phyloP scores from a whole-genome alignment of 1,140 invertebrate species.

The Lordiphosa collinella region DNA sequence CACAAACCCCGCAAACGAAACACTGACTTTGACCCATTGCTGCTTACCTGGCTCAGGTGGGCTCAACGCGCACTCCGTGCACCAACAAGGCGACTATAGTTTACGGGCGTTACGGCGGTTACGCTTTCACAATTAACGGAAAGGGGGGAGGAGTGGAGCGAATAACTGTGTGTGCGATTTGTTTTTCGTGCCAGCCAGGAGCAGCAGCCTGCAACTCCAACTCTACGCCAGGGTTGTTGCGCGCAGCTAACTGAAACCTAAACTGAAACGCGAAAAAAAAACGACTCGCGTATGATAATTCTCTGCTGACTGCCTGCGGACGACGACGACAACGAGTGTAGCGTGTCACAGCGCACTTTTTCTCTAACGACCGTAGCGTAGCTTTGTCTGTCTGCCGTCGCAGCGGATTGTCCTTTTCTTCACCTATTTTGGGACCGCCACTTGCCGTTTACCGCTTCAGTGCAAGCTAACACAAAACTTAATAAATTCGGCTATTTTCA shows the following conservation, averaged over 20 bases:
- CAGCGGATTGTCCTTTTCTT: conserved; percentile 15
- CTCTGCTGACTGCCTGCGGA: conserved; percentile 20
- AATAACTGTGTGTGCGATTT: not conserved
- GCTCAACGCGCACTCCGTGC: too few relatives aligned
- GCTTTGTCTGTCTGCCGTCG: conserved; percentile 59
- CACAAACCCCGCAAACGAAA: not conserved
- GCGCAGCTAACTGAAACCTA: conserved; percentile 68
- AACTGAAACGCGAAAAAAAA: conserved; percentile 73
- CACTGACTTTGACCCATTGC: too few relatives aligned
- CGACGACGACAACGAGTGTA: not conserved
- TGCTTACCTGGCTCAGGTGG: too few relatives aligned
- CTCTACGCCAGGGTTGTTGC: conserved; percentile 57
- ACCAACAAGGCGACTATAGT: conserved; percentile 10
- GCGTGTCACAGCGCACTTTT: conserved; percentile 53
- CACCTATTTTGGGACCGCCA: not conserved
- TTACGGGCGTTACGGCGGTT: conserved; percentile 1
- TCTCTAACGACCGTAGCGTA: conserved; percentile 51
- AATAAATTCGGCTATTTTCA: not conserved
- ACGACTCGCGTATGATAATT: conserved; percentile 59
- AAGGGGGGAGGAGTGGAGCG: too few relatives aligned
- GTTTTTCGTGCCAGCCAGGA: conserved; percentile 11
- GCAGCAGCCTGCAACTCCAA: conserved; percentile 23
- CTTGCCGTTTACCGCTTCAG: not conserved
- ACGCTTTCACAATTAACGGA: conserved; percentile 8
- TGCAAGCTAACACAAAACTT: not conserved